Conservation (phyloP, 1,140 invertebrate genomes). For the Aphidius ervi region DNA sequence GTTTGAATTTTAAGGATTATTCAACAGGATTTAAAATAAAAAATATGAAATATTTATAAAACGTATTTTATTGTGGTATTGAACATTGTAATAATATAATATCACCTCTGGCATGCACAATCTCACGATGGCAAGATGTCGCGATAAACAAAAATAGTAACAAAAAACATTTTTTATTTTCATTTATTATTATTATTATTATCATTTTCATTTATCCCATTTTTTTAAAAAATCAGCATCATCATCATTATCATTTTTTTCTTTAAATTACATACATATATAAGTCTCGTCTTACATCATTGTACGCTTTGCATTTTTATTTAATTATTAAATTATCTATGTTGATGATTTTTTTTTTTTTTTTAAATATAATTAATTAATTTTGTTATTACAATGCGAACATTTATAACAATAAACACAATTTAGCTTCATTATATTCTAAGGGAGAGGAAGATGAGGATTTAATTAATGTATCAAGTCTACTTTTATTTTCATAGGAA, state of each 20-base stretch:
- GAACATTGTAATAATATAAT: constrained; percentile 56
- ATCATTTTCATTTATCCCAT: constrained; percentile 14
- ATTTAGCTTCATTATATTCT: no score
- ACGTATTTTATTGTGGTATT: constrained; percentile 55
- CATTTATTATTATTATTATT: constrained; percentile 18
- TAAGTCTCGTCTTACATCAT: constrained; percentile 3
- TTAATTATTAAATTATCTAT: not conserved
- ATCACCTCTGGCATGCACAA: constrained; percentile 56
- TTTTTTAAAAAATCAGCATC: constrained; percentile 22
- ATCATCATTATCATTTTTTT: constrained; percentile 13
- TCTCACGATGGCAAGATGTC: constrained; percentile 55
- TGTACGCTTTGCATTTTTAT: constrained; percentile 2
- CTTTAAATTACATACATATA: constrained; percentile 19
- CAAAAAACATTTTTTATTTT: constrained; percentile 28
- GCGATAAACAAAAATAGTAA: constrained; percentile 34
- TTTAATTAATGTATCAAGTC: no score
- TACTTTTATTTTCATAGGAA: no score
- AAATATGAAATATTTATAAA: constrained; percentile 47
- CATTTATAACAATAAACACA: no score
- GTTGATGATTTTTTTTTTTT: constrained; percentile 5
- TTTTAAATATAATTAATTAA: not conserved
- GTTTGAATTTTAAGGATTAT: no score
- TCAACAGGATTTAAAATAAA: not conserved
- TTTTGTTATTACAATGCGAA: no score
- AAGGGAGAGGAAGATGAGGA: no score